Percentiles rank a stretch among this genome's conserved stretches.
These are phyloP conservation scores for Epinephelus lanceolatus DNA, from an alignment of 2,113 vertebrate species.

Conservation along the genomic window DNA sequence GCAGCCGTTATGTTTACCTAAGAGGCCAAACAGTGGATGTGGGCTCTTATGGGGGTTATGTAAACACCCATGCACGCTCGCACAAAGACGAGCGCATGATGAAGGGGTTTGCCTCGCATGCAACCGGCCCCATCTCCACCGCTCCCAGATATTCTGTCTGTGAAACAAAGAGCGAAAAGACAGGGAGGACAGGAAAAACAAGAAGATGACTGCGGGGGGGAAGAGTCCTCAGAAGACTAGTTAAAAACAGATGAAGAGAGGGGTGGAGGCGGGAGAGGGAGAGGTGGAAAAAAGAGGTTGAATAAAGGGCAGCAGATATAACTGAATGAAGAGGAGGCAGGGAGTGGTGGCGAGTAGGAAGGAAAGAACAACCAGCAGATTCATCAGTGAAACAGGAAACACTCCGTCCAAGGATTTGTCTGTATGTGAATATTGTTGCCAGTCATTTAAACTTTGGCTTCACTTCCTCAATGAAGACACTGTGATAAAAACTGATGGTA, in stretches of 20 bases:
- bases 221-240: constrained; percentile 35
- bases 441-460: too few species aligned
- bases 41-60: constrained; percentile 73
- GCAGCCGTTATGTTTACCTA: constrained; percentile 69
- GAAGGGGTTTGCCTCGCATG: constrained; percentile 14
- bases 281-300: constrained; percentile 41
- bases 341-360: constrained; percentile 23
- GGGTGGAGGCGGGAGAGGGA: constrained; percentile 1
- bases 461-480: too few species aligned
- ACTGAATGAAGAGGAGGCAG: constrained; percentile 23
- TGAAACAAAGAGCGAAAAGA: constrained; percentile 47
- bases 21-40: constrained; percentile 66
- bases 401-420: constrained; percentile 25
- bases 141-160: constrained; percentile 19
- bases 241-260: constrained; percentile 58
- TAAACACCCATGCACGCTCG: constrained; percentile 68
- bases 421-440: neutral
- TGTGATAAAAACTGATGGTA: too few species aligned
- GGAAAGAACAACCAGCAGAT: constrained; percentile 53
- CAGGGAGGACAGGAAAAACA: constrained; percentile 10
- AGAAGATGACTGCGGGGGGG: constrained; percentile 43
- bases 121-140: neutral
- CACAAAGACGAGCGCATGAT: constrained; percentile 52
- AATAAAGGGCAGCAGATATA: constrained; percentile 52
- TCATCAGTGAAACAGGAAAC: constrained; percentile 53